Evolutionary conservation across 2,888 invertebrate species (phyloP).

Genomic region (Pomacea canaliculata): DNA sequence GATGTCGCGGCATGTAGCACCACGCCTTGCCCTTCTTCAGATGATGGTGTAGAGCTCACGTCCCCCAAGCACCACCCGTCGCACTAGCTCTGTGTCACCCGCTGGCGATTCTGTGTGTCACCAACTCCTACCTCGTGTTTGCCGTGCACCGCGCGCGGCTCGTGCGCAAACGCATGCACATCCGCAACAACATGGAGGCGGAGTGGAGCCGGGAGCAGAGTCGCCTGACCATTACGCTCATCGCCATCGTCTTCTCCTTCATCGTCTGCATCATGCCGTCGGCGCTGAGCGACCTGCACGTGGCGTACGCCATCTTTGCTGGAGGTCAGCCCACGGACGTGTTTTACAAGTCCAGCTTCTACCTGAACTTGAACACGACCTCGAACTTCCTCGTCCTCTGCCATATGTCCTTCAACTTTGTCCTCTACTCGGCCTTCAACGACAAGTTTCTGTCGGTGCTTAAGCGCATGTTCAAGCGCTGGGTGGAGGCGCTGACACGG

Average conservation of each 20-base stretch:
- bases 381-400: constrained; percentile 60
- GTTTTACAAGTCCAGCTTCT: constrained; percentile 26
- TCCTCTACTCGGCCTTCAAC: constrained; percentile 65
- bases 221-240: constrained; percentile 61
- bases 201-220: constrained; percentile 60
- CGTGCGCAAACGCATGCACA: constrained; percentile 45
- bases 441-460: constrained; percentile 47
- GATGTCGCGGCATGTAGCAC: no score
- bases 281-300: constrained; percentile 58
- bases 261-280: constrained; percentile 62
- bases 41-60: no score
- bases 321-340: constrained; percentile 23
- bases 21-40: no score
- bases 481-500: constrained; percentile 10
- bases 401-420: constrained; percentile 63
- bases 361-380: constrained; percentile 45
- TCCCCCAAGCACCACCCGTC: no score
- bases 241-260: constrained; percentile 62
- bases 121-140: constrained; percentile 56
- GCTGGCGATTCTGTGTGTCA: constrained; percentile 45
- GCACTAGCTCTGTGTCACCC: constrained; percentile 36
- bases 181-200: constrained; percentile 49
- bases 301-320: constrained; percentile 57
- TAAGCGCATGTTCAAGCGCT: constrained; percentile 17
- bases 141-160: constrained; percentile 52